Evolutionary conservation across 1,140 invertebrate species (phyloP), one percentile per base, ranked within the genome.

Genomic region (Drosophila ambigua): DNA sequence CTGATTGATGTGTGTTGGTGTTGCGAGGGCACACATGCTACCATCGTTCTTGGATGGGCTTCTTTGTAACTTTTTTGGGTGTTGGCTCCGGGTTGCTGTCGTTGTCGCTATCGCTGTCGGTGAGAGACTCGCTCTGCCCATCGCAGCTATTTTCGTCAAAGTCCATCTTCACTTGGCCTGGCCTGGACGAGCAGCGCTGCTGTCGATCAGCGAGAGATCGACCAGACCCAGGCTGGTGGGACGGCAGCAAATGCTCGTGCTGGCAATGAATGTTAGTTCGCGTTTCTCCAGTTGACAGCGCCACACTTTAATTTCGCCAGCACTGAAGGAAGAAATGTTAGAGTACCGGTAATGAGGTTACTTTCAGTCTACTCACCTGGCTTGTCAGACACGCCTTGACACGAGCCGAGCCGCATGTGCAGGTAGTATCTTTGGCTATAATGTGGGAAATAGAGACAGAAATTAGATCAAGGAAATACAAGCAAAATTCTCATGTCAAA

Each of bases 261-360:
- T 91, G 51, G 92, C 92, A 60, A 95, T 82, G 84, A 93, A 92
- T 64, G 83, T 90, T 26, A 96, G 81, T 13, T 82, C 92, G 59
- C 92, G 92, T 49, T 93, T 91, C 2, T 93, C 90, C 35, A 93
- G 88, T 7, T 92, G 79, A 26, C 93, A 91, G 15, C 91, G 93
- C 96, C 96, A 98, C 0, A 97, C 77, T 93, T 96, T 97, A 43
- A 98, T 94, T 90, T 95, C 94, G 0, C 97, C 96, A 45, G 94
- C 94, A 92, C 96, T 97, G 13, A 39, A 13, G 2, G 13, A 39
- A 28, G 5, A 28, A 13, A 1, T 4, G 11, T 39, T 39, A 39
- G 1, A 39, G 1, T 0, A 28, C 5, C 2, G 26, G 5, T 6
- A 0, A 28, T 6, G 6, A 39, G 11, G 35, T 3, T 13, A 13